Percentiles rank a stretch among this genome's conserved stretches.
Evolutionary conservation across 1,140 invertebrate species (phyloP).

Genomic region (Drosophila sucinea): DNA sequence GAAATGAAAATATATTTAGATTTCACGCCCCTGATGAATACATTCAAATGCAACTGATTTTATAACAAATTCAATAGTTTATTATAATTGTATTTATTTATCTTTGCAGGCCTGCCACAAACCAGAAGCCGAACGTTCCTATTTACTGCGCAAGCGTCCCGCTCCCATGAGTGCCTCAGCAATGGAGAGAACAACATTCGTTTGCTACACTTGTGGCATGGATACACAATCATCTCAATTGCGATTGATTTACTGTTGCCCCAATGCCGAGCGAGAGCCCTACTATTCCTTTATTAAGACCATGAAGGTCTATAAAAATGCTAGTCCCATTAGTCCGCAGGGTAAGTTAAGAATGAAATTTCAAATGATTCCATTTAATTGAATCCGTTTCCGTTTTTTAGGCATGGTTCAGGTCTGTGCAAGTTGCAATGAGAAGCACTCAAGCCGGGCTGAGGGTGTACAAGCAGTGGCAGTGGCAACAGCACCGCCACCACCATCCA

Average conservation of each 20-base stretch:
- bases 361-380: conserved; percentile 10
- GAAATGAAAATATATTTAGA: conserved; percentile 64
- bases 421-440: conserved; percentile 86
- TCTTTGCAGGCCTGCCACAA: conserved; percentile 86
- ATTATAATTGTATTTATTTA: conserved; percentile 38
- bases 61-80: conserved; percentile 15
- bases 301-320: conserved; percentile 90
- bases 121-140: conserved; percentile 90
- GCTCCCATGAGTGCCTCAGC: conserved; percentile 83
- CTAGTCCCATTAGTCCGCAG: conserved; percentile 92
- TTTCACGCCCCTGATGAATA: conserved; percentile 51
- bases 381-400: conserved; percentile 40
- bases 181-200: conserved; percentile 88
- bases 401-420: conserved; percentile 93
- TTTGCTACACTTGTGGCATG: conserved; percentile 94
- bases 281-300: conserved; percentile 94
- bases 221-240: conserved; percentile 90
- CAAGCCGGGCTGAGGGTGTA: conserved; percentile 71
- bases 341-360: conserved; percentile 82
- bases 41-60: background rate
- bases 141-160: conserved; percentile 90
- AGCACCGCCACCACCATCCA: conserved; percentile 11
- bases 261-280: conserved; percentile 92
- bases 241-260: conserved; percentile 92
- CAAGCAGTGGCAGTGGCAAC: conserved; percentile 13